A percentile compares a stretch with the other conserved stretches of the same genome.
Conservation (phyloP, 1,140 invertebrate species). For the Eumaeus atala region DNA sequence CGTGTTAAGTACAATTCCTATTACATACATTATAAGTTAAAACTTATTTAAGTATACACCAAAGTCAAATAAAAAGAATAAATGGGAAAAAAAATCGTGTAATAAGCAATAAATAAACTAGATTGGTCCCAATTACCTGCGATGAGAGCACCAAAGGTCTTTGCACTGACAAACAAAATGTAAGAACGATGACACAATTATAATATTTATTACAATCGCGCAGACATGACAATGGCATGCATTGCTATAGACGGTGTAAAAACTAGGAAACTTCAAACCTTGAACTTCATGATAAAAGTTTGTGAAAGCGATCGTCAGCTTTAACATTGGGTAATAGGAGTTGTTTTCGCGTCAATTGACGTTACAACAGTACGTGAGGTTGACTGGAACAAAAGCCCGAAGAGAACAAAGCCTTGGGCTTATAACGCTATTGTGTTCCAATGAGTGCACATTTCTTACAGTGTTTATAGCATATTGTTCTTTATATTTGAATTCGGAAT, state of each 20-base stretch:
- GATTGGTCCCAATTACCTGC: background rate
- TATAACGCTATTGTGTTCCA: conserved; percentile 24
- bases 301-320: conserved; percentile 11
- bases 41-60: too few relatives aligned
- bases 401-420: conserved; percentile 23
- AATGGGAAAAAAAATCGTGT: too few relatives aligned
- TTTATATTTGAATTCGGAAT: conserved; percentile 3
- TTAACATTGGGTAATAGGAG: conserved; percentile 20
- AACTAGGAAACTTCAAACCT: conserved; percentile 25
- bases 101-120: too few relatives aligned
- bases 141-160: background rate
- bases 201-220: background rate
- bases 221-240: conserved; percentile 1
- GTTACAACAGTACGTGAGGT: conserved; percentile 21
- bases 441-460: conserved; percentile 25
- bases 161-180: background rate
- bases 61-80: too few relatives aligned
- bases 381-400: conserved; percentile 28
- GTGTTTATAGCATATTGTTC: conserved; percentile 8
- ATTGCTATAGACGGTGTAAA: conserved; percentile 9
- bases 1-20: too few relatives aligned
- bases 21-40: too few relatives aligned
- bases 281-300: conserved; percentile 21
- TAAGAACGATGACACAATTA: background rate
- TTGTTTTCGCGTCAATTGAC: background rate